These are phyloP conservation scores for Vandiemenella viatica DNA, from an alignment of 2,888 invertebrate species.

Conservation along the genomic window DNA sequence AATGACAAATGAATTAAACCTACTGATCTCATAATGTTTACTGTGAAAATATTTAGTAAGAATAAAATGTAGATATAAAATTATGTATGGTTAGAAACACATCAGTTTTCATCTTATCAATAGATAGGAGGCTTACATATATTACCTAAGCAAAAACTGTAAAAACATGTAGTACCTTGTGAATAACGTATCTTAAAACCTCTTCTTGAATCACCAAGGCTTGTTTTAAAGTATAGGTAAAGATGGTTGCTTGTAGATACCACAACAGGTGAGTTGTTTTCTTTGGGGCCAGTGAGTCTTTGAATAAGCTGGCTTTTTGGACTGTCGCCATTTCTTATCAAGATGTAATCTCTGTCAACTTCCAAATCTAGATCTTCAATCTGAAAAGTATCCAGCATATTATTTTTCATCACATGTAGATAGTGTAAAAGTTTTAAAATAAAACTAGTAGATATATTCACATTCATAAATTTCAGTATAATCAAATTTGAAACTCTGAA, in stretches of 20 bases:
- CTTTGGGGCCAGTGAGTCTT: slow-evolving; percentile 60
- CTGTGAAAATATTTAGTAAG: no score
- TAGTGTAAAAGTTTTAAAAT: not conserved
- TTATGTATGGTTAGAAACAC: no score
- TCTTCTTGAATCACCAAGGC: slow-evolving; percentile 72
- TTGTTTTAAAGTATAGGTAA: slow-evolving; percentile 85
- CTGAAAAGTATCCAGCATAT: no score
- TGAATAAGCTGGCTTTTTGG: slow-evolving; percentile 76
- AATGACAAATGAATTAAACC: no score
- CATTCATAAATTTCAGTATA: no score
- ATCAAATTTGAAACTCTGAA: no score
- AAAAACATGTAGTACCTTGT: slow-evolving; percentile 45
- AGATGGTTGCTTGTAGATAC: slow-evolving; percentile 80
- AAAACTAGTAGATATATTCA: no score
- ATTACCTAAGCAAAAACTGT: no score
- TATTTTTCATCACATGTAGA: not conserved
- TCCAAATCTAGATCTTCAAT: slow-evolving; percentile 75
- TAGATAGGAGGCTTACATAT: no score
- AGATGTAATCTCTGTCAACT: slow-evolving; percentile 68
- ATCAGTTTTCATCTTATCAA: no score
- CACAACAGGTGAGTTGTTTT: slow-evolving; percentile 63
- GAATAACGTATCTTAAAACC: slow-evolving; percentile 82
- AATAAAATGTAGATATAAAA: no score
- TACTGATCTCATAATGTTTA: no score
- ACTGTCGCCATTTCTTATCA: slow-evolving; percentile 79